Evolutionary conservation across 2,888 invertebrate genomes (phyloP), one percentile per base, ranked within the genome.

Genomic region (Agrotis puta): DNA sequence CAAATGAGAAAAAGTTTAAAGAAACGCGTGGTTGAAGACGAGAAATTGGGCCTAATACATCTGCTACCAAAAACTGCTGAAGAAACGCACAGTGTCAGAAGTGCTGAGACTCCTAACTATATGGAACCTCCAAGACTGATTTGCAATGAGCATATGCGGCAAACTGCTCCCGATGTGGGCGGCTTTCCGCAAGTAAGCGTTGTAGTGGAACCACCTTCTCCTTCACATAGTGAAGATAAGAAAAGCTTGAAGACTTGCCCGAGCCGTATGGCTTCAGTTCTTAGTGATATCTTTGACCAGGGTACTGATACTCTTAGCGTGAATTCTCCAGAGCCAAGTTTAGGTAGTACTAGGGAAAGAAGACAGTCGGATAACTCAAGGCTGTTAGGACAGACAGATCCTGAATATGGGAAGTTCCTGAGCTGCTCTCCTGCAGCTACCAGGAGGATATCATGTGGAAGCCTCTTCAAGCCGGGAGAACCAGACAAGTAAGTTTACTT

Each of bases 391-490:
- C 96, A 79, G n/a, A 74, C 97, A 63, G 97, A 97, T 88, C 96
- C 97, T 59, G 97, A 97, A 84, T 97, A 97, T 85, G 95, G 96
- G 16, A 96, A 96, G 82, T 97, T 97, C 85, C 92, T 98, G 33
- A 98, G 97, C 81, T 97, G 97, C 87, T 98, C 98, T 2, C 98
- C 98, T 6, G 98, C 98, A 68, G 98, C 98, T 14, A 98, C 98
- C 11, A 97, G 99, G 78, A 96, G 99, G 83, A 99, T 99, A 90
- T 99, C 99, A 81, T 98, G 98, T 91, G 98, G 99, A 74, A 98
- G 98, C 88, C 97, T 98, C 81, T 97, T 98, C 88, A 98, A 98
- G 90, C 97, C 97, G 5, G 97, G 97, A 57, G 98, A 97, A 89
- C 96, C 97, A 24, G 95, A 96, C 77, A 97, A 97, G 97, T 97